Evolutionary conservation across 1,140 invertebrate genomes (phyloP), one percentile per base, ranked within the genome.

Genomic region (Drosophila punjabiensis): DNA sequence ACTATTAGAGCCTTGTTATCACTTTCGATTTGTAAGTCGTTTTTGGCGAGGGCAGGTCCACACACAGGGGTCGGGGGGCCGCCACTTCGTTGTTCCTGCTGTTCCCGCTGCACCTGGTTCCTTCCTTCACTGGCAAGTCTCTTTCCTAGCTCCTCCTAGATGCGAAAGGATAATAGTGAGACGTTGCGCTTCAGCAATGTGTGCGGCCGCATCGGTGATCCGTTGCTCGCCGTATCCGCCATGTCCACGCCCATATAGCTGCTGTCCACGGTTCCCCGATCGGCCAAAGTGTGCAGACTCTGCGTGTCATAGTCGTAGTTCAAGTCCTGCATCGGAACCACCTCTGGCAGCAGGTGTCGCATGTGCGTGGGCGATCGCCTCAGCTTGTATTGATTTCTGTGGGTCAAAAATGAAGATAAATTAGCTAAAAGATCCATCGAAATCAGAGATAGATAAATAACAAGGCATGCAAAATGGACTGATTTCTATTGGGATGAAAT

Each of bases 351-450:
- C 67, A 96, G 92, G 92, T 96, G 96, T 33, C 95, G 94, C 55
- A 96, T 96, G 93, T 96, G 96, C 24, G 95, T 95, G 47, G 96
- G 96, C 63, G 96, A 96, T 79, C 96, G 94, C 48, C 96, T 94
- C 45, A 96, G 94, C 60, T 95, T 96, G 92, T 96, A 96, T 69
- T 96, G 94, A 56, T 93, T 88, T 66, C 92, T 93, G 68, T 66
- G 20, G 33, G 3, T 5, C 20, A 58, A 39, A 1, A n/a, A 24
- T 10, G 20, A 50, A 8, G 5, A 18, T 35, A 11, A 66, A 32
- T 11, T 6, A 13, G 1, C 3, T 28, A 14, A 41, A 28, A 24
- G 13, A 7, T 18, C 6, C 28, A 30, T 43, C 6, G 4, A 30
- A 13, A 16, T 50, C 16, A 16, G 2, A 33, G 5, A 11, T 30